Base-by-base conservation (phyloP, 92 coral and sea anemone species). In the Micromussa lordhowensis region DNA sequence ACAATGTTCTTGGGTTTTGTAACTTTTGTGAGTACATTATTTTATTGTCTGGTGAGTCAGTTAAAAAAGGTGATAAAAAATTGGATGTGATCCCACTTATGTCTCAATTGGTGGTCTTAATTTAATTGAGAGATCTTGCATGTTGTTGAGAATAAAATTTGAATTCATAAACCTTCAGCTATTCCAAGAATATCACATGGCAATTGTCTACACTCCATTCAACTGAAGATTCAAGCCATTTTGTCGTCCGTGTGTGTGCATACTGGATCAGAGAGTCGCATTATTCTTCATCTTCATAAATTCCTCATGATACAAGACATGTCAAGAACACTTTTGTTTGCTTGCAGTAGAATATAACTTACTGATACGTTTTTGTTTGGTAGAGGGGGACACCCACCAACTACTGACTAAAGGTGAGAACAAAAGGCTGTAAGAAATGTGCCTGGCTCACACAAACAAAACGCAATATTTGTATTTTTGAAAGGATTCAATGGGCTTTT, bases 311-410 rank as follows among this genome's bases (percentile, higher is more conserved):
- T 40, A 85, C 77, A 44, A 73, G 57, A 59, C 75, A 48, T 21
- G 72, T 22, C 63, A 35, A 63, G n/a, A 28, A 78, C 87, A 53
- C 51, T 15, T 76, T 76, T 35, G 70, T 58, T 40, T 59, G 24
- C 69, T 63, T 58, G 17, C 55, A 26, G 24, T 73, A 63, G 77
- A 34, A 73, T 54, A 82, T 77, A 36, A 77, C 77, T 85, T 73
- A 69, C 80, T 83, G 77, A 68, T 83, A 48, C 87, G 31, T 83
- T 83, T 85, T 85, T 85, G 88, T 85, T 85, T 85, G 76, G 88
- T 76, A 85, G 88, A 77, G 83, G 78, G 88, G 63, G 64, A 59
- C 29, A 35, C 15, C 76, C 77, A 61, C 88, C 82, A 76, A 77
- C 75, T 44, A 58, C 82, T 85, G 82, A 38, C 28, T 76, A 32